Percentiles rank a stretch among this genome's conserved stretches.
Conservation (phyloP, 2,888 invertebrate species). For the Eristalis arbustorum region DNA sequence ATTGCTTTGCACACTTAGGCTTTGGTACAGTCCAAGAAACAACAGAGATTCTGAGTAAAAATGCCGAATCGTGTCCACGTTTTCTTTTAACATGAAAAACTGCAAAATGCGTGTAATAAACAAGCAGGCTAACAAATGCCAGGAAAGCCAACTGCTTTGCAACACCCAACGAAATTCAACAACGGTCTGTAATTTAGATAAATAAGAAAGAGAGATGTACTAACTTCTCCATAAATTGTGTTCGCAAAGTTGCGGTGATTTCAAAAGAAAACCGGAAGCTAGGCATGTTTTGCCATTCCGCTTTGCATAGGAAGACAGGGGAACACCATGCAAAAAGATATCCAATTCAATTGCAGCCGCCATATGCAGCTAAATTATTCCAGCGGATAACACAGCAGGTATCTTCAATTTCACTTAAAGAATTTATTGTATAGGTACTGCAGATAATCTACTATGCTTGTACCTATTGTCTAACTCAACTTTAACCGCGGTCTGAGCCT, state of each 20-base stretch:
- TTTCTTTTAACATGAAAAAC: background rate
- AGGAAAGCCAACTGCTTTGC: background rate
- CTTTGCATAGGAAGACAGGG: background rate
- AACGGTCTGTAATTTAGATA: background rate
- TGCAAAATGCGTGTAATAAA: background rate
- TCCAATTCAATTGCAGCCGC: slow-evolving; percentile 1
- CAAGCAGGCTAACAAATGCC: background rate
- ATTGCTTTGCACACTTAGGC: no score
- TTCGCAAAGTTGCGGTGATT: background rate
- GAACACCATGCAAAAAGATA: background rate
- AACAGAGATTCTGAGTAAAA: no score
- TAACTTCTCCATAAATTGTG: background rate
- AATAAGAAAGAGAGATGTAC: background rate
- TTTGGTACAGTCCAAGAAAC: no score
- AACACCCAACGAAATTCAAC: background rate
- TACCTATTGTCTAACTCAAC: slow-evolving; percentile 23
- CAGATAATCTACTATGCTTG: slow-evolving; percentile 18
- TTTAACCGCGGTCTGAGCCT: background rate
- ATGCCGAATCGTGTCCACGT: background rate
- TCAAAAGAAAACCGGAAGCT: background rate
- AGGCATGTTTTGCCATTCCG: background rate
- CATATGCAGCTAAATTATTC: background rate
- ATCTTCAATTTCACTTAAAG: slow-evolving; percentile 21
- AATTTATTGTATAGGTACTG: slow-evolving; percentile 16
- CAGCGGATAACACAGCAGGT: background rate